These are phyloP conservation scores for Caranx melampygus DNA, from an alignment of 2,113 vertebrate genomes.

Conservation along the genomic window DNA sequence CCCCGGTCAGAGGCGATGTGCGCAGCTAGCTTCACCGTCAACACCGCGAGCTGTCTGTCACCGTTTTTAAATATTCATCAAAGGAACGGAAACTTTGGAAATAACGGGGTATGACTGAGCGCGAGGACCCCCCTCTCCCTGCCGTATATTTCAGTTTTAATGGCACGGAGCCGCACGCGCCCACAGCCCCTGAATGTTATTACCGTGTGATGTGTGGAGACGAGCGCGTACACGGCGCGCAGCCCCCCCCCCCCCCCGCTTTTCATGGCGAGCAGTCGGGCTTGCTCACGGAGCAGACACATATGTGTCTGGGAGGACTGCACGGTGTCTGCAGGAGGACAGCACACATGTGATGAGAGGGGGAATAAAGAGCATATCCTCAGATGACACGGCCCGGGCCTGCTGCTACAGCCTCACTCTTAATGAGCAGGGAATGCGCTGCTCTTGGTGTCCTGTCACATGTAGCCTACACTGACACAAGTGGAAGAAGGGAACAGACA, in stretches of 20 bases:
- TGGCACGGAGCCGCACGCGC: constrained; percentile 41
- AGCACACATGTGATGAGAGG: background rate
- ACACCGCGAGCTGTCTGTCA: constrained; percentile 19
- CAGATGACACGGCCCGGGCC: constrained; percentile 39
- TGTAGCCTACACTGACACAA: background rate
- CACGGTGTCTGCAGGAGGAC: background rate
- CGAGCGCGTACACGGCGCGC: constrained; percentile 45
- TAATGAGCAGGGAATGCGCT: background rate
- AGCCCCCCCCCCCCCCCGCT: constrained; percentile 11
- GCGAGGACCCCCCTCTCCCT: constrained; percentile 2
- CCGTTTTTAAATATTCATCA: constrained; percentile 1
- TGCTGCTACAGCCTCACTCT: constrained; percentile 1
- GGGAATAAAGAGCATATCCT: constrained; percentile 12
- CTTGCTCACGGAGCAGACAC: constrained; percentile 17
- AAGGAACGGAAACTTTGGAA: background rate
- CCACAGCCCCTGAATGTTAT: background rate
- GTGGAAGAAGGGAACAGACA: background rate
- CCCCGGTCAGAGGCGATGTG: background rate
- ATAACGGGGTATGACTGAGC: background rate
- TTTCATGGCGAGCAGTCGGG: constrained; percentile 49
- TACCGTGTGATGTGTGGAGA: constrained; percentile 31
- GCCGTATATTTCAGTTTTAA: background rate
- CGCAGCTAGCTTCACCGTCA: constrained; percentile 47
- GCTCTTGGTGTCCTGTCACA: background rate
- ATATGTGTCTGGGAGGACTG: constrained; percentile 12